Evolutionary conservation across 2,113 vertebrate species (phyloP), one percentile per base, ranked within the genome.

Genomic region (Erythrolamprus reginae): DNA sequence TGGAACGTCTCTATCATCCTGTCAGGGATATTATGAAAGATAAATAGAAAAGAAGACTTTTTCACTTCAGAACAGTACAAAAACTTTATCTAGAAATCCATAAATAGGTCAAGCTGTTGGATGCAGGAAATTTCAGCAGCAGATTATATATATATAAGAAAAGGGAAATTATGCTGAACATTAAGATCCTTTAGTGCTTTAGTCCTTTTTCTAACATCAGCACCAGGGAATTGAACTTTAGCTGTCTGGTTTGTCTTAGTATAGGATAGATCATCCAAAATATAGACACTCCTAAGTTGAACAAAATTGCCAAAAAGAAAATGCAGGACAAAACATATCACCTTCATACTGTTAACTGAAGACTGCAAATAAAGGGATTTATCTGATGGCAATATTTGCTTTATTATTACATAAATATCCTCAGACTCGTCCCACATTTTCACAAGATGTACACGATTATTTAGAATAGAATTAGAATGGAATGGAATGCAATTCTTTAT

Each of bases 271-370:
- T 77, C 8, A 23, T 65, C 28, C 45, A 65, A 61, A 48, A 58
- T 50, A 10, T 3, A 61, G 28, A 42, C 1, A 42, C 10, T 87
- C n/a, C 47, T 52, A 10, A n/a, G 4, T 23, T n/a, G 24, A 55
- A 88, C 4, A 65, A 77, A 90, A 28, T 1, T 0, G 0, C 61
- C 8, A 56, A 0, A 77, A 0, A 89, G 88, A 4, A 23, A 0
- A 0, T 86, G 84, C 19, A 84, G 6, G 3, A 0, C 5, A 87
- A 0, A 42, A 70, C 82, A 61, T 12, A n/a, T 0, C 5, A 0
- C 33, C 48, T 38, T 28, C 86, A 87, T 38, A 24, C 42, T 26
- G 9, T 38, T 86, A n/a, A 86, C n/a, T 38, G 50, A 52, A 21
- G n/a, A 23, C 38, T 38, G 53, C 9, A 55, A 55, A 86, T 55